A percentile compares a stretch with the other conserved stretches of the same genome.
Conservation (phyloP, 2,113 vertebrate genomes). For the Percina caprodes region DNA sequence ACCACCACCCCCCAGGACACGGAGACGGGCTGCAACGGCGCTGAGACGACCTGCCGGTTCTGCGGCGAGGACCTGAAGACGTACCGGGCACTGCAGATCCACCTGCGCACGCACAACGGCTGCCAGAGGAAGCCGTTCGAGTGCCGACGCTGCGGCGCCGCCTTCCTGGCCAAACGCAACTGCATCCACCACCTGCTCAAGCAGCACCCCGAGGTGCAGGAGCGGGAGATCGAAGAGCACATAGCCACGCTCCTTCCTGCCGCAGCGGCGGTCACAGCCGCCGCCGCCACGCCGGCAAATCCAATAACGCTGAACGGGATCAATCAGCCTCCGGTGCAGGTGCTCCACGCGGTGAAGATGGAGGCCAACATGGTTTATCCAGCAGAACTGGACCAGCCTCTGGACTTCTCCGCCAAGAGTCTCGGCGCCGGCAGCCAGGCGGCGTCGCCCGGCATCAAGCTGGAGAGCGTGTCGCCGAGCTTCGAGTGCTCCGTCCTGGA, state of each 20-base stretch:
- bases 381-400: constrained; percentile 88
- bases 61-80: constrained; percentile 93
- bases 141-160: constrained; percentile 92
- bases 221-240: constrained; percentile 93
- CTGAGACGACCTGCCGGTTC: constrained; percentile 90
- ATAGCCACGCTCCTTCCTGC: constrained; percentile 85
- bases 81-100: constrained; percentile 93
- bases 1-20: constrained; percentile 65
- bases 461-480: constrained; percentile 81
- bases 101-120: constrained; percentile 93
- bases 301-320: constrained; percentile 48
- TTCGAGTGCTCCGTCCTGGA: constrained; percentile 84
- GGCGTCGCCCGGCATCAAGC: constrained; percentile 85
- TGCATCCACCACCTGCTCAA: constrained; percentile 97
- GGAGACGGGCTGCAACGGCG: constrained; percentile 78
- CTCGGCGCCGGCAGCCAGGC: constrained; percentile 65
- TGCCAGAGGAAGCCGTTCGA: constrained; percentile 95
- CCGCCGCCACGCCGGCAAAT: neutral
- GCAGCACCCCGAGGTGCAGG: constrained; percentile 94
- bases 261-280: too few species aligned
- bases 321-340: neutral
- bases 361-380: constrained; percentile 80
- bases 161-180: constrained; percentile 94
- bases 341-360: constrained; percentile 85
- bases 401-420: constrained; percentile 94